These are phyloP conservation scores for Numenius arquata DNA, from an alignment of 2,113 vertebrate species.

Conservation along the genomic window DNA sequence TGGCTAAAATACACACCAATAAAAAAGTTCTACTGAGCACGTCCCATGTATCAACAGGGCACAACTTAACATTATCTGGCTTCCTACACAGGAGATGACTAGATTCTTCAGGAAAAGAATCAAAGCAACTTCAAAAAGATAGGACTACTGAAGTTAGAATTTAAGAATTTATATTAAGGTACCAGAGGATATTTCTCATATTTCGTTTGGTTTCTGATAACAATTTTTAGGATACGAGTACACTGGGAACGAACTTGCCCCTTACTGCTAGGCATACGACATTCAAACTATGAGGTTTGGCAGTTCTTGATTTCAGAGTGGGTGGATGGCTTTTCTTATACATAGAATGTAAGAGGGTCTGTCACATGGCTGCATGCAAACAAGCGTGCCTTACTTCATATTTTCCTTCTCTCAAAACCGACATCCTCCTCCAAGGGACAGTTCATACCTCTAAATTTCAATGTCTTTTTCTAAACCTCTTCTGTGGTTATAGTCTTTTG, in stretches of 20 bases:
- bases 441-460: background rate
- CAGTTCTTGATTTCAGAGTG: constrained; percentile 2
- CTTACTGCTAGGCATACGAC: background rate
- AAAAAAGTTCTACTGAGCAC: background rate
- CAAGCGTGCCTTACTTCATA: background rate
- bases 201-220: background rate
- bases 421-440: background rate
- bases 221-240: background rate
- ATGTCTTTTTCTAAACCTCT: background rate
- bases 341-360: background rate
- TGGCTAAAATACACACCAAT: background rate
- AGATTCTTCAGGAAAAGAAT: background rate
- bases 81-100: background rate
- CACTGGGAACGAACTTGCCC: background rate
- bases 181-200: background rate
- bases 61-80: background rate
- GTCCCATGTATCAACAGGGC: background rate
- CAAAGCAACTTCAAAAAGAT: background rate
- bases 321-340: background rate
- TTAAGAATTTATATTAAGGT: background rate
- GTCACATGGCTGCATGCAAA: background rate
- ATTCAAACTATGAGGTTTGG: background rate
- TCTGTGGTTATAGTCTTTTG: background rate
- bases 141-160: background rate
- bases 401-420: background rate